Evolutionary conservation across 2,113 vertebrate species (phyloP), one percentile per base, ranked within the genome.

Genomic region (Microcebus tavaratra): DNA sequence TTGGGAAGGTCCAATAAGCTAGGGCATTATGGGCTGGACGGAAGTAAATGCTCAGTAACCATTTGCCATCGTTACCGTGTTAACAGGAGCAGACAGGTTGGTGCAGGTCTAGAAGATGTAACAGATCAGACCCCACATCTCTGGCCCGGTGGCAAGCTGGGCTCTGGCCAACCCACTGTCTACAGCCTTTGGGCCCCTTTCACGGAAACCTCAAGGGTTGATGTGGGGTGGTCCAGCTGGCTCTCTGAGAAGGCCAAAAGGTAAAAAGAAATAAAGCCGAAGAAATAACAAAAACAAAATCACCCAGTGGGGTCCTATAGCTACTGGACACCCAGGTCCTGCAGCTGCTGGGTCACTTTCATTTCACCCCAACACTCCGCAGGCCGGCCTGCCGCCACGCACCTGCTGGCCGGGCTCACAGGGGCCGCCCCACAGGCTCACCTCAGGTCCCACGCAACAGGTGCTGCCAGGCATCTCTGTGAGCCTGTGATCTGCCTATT

Each of bases 401-500:
- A 11, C 48, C 45, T 68, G 11, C 15, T 34, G n/a, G 34, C 50
- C 79, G n/a, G 8, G 9, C 29, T 36, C 55, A 0, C 4, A 1
- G 65, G 29, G 6, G 4, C n/a, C 12, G 36, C 50, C 6, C 34
- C 8, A 63, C 70, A 42, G 59, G 55, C 45, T 85, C 36, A 0
- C 12, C 36, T 80, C 1, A 1, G 55, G 78, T 72, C 15, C 45
- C n/a, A 23, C 25, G 11, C n/a, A 76, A 53, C 67, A 82, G 18
- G 42, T 79, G 53, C 72, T 10, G 13, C 86, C 17, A 39, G 50
- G 75, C 61, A 0, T 81, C 65, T 59, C 85, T 78, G 27, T 18
- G 82, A 93, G 78, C 34, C 91, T 86, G 55, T 84, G 70, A 90
- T 97, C 87, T 88, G 63, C 93, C 75, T 91, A 79, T 88, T 92